Evolutionary conservation across 92 coral and sea anemone genomes (phyloP).

Genomic region (Galaxea fascicularis): DNA sequence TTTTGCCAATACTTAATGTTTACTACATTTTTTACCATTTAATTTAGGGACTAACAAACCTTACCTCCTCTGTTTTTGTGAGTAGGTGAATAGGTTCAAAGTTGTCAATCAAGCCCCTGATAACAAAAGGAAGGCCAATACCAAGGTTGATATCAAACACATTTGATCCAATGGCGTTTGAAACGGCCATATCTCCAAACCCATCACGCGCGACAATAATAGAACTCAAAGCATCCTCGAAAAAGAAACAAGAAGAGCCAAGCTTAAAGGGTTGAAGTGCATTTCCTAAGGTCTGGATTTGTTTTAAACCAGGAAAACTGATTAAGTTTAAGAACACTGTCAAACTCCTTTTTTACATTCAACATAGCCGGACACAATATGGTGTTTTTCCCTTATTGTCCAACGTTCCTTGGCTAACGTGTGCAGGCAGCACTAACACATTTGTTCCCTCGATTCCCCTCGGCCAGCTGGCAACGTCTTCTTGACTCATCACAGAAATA

Average conservation of each 20-base stretch:
- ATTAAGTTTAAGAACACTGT: not conserved
- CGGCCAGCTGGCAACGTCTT: too few species aligned
- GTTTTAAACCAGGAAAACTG: not conserved
- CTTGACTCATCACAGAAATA: too few species aligned
- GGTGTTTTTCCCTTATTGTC: too few species aligned
- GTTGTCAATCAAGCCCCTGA: conserved; percentile 81
- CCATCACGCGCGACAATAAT: conserved; percentile 99
- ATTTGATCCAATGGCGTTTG: conserved; percentile 99
- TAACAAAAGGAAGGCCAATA: conserved; percentile 94
- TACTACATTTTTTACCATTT: not conserved
- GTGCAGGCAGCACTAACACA: too few species aligned
- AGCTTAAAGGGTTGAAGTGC: not conserved
- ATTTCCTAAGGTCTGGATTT: not conserved
- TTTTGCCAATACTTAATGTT: not conserved
- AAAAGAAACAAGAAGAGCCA: not conserved
- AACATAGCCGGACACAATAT: too few species aligned
- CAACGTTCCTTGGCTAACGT: too few species aligned
- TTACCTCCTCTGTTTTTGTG: conserved; percentile 81
- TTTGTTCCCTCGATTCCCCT: too few species aligned
- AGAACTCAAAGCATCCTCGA: conserved; percentile 96
- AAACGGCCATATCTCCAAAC: conserved; percentile 99
- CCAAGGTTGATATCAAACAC: conserved; percentile 99
- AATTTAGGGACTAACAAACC: not conserved
- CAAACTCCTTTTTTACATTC: not conserved
- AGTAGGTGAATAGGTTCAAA: conserved; percentile 88